A percentile compares a stretch with the other conserved stretches of the same genome.
Evolutionary conservation across 2,888 invertebrate genomes (phyloP).

Genomic region (Mythimna lalbum): DNA sequence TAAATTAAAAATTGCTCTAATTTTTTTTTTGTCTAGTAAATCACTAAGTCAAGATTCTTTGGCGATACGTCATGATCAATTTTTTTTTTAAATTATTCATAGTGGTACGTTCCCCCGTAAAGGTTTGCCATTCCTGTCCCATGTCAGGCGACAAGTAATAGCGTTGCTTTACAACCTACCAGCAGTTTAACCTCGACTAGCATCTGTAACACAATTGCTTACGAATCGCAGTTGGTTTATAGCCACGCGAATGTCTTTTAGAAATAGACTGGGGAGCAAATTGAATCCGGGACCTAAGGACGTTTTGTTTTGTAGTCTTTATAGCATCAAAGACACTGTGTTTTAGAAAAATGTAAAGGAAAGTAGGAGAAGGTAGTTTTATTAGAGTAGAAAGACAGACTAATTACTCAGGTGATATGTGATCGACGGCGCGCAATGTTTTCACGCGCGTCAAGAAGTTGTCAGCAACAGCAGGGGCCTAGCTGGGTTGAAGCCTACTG

Average conservation of each 20-base stretch:
- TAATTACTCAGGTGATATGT: background rate
- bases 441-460: too few species aligned
- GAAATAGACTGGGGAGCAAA: conserved; percentile 34
- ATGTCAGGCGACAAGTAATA: conserved; percentile 58
- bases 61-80: too few species aligned
- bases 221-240: conserved; percentile 68
- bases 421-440: too few species aligned
- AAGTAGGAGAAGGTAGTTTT: too few species aligned
- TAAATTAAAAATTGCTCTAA: too few species aligned
- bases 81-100: too few species aligned
- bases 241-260: conserved; percentile 52
- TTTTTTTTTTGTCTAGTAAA: too few species aligned
- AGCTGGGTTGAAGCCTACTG: too few species aligned
- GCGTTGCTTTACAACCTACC: conserved; percentile 72
- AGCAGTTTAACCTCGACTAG: conserved; percentile 71
- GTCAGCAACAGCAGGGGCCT: too few species aligned
- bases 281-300: conserved; percentile 40
- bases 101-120: too few species aligned
- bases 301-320: conserved; percentile 3
- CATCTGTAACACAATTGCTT: conserved; percentile 66
- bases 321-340: background rate
- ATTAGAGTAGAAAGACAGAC: background rate
- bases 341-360: background rate
- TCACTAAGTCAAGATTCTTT: too few species aligned
- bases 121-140: conserved; percentile 1